Evolutionary conservation across 2,888 invertebrate species (phyloP), one percentile per base, ranked within the genome.

Genomic region (Microctonus brassicae): DNA sequence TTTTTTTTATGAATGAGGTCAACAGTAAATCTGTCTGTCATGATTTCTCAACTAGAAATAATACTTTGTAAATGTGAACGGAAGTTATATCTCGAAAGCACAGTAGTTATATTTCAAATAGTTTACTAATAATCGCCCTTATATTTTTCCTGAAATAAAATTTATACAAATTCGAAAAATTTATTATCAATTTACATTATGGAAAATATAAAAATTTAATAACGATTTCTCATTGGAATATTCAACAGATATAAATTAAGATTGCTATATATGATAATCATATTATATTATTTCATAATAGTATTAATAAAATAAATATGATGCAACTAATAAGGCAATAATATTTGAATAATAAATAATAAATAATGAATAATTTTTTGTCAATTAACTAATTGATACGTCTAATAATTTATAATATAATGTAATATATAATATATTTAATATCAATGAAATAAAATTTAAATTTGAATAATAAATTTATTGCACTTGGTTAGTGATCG

Each of bases 1-100:
- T n/a, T n/a, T 47, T 47, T 47, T 47, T 47, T 20, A 47, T 47
- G 17, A 47, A 47, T 47, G 47, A 47, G 47, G 47, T 47, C 47
- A 47, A 47, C 47, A 17, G 47, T 47, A n/a, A 47, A 47, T 47
- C 47, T 47, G 47, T 17, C 47, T 47, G 20, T 47, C 47, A 47
- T 17, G 47, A 47, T 47, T 47, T 47, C 47, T 17, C 47, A 47
- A 47, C 17, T 47, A 47, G 17, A n/a, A 9, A 6, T n/a, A 17
- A 47, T 7, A 47, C 52, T 22, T 20, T 53, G 52, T 47, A n/a
- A 4, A 17, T n/a, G 20, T 47, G 47, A 47, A 47, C 47, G 47
- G 47, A 47, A 47, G 47, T 47, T 39, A n/a, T 39, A 17, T 47
- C 47, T 47, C 7, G 47, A 47, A 61, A 61, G 33, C 39, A 7